Evolutionary conservation across 2,888 invertebrate species (phyloP).

Genomic region (Odontothrips loti): DNA sequence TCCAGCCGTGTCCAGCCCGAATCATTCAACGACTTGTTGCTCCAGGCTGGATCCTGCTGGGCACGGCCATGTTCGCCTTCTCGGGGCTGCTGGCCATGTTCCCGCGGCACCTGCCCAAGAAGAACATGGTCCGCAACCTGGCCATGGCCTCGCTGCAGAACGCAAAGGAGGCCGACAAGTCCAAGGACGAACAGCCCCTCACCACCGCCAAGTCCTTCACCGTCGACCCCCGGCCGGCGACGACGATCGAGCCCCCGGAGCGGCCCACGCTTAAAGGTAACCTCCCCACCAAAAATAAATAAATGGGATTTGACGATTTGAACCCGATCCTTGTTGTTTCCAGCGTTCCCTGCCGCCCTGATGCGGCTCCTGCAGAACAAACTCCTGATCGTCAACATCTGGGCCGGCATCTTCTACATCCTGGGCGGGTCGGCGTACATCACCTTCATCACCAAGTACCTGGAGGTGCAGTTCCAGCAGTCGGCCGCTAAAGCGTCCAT

Average conservation of each 20-base stretch:
- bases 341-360: constrained; percentile 56
- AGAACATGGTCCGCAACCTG: constrained; percentile 34
- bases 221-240: background rate
- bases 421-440: constrained; percentile 61
- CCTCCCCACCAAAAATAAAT: background rate
- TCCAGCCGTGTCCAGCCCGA: background rate
- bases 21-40: background rate
- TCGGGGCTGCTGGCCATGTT: constrained; percentile 61
- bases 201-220: constrained; percentile 38
- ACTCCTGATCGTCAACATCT: constrained; percentile 61
- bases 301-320: too few relatives aligned
- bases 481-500: constrained; percentile 62
- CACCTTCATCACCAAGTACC: constrained; percentile 68
- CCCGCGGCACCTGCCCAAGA: constrained; percentile 53
- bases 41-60: constrained; percentile 50
- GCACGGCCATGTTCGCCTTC: constrained; percentile 55
- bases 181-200: constrained; percentile 43
- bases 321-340: constrained; percentile 30
- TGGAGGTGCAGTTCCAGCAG: constrained; percentile 67
- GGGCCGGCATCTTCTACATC: constrained; percentile 62
- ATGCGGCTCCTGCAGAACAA: constrained; percentile 60
- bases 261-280: background rate
- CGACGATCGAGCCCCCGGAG: constrained; percentile 32
- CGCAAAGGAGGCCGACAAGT: constrained; percentile 37
- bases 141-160: constrained; percentile 28